Conservation (phyloP, 2,113 vertebrate species). For the Melanerpes formicivorus region DNA sequence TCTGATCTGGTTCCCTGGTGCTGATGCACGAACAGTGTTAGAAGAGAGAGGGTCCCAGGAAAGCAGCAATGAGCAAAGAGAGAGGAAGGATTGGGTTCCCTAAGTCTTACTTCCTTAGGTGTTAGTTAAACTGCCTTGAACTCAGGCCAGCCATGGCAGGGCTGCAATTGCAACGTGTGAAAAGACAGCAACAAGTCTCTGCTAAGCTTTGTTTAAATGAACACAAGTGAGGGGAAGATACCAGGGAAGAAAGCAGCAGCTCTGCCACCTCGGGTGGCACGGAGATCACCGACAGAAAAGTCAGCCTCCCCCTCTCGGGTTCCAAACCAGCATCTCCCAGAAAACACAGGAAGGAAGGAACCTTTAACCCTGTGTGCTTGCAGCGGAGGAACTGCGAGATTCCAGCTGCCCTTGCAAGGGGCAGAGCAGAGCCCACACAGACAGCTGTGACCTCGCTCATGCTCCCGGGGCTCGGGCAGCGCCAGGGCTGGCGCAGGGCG, state of each 20-base stretch:
- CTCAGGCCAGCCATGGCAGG: not conserved
- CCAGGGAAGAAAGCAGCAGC: not conserved
- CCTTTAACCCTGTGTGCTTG: conserved; percentile 8
- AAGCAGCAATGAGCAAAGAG: not conserved
- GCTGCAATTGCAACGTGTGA: not conserved
- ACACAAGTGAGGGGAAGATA: not conserved
- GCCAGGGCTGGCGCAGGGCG: conserved; percentile 36
- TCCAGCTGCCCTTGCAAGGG: conserved; percentile 12
- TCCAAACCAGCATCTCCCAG: not conserved
- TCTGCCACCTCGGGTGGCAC: not conserved
- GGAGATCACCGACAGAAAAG: not conserved
- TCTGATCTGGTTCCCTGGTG: not conserved
- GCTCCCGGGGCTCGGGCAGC: conserved; percentile 46
- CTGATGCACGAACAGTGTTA: not conserved
- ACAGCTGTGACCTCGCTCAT: conserved; percentile 52
- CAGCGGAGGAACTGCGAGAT: conserved; percentile 35
- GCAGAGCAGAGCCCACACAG: not conserved
- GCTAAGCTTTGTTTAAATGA: not conserved
- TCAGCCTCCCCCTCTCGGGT: not conserved
- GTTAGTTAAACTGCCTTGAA: not conserved
- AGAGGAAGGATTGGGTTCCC: not conserved
- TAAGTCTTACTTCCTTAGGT: not conserved
- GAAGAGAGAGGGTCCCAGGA: not conserved
- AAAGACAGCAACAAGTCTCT: not conserved
- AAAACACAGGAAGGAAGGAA: conserved; percentile 50